A percentile compares a stretch with the other conserved stretches of the same genome.
phyloP scores from a whole-genome alignment of 2,113 vertebrate species.

The Desmodus rotundus region DNA sequence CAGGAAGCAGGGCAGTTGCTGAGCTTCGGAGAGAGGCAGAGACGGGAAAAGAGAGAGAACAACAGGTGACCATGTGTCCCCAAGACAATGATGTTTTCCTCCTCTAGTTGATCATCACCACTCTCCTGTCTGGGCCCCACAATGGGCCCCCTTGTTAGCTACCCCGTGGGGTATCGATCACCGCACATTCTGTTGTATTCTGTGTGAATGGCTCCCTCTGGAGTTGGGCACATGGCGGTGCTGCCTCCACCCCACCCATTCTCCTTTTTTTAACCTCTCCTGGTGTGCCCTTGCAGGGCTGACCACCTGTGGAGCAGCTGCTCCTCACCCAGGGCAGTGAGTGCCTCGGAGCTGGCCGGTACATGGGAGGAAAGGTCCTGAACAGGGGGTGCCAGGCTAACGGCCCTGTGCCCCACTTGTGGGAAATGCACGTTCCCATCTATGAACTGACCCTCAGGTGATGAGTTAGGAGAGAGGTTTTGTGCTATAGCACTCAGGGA shows the following conservation, averaged over 20 bases:
- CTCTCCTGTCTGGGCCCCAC: neutral
- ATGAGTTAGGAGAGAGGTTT: neutral
- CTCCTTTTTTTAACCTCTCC: neutral
- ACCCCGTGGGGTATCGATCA: fast-evolving
- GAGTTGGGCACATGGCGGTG: neutral
- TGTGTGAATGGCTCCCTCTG: neutral
- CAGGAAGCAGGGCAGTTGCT: neutral
- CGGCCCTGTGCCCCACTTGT: too few relatives aligned
- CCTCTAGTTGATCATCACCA: neutral
- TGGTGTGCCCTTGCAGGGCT: neutral
- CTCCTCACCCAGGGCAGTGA: neutral
- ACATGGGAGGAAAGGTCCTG: neutral
- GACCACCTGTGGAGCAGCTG: neutral
- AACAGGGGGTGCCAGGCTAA: neutral
- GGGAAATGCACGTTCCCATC: neutral
- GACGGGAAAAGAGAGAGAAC: neutral
- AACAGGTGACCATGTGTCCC: neutral
- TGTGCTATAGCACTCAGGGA: neutral
- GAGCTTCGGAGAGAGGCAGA: neutral
- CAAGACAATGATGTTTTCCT: neutral
- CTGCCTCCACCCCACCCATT: neutral
- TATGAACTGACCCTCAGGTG: neutral
- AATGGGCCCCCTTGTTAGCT: fast-evolving
- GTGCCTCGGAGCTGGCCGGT: neutral
- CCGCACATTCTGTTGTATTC: fast-evolving